These are phyloP conservation scores for Nemapogon koenigi DNA, from an alignment of 2,888 invertebrate genomes.

Conservation along the genomic window DNA sequence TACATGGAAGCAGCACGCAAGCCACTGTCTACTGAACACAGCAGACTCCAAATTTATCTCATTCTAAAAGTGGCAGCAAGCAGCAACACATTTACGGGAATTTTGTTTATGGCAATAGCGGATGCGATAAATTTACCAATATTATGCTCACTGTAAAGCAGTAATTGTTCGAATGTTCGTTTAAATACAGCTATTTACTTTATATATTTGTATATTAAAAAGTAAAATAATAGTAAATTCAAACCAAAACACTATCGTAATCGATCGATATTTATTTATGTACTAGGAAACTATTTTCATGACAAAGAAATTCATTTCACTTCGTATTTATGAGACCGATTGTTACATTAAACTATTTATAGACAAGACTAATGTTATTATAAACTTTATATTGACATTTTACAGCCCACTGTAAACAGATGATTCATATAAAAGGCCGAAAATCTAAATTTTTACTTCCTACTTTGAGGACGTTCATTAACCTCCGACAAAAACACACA, in stretches of 20 bases:
- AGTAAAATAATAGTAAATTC: slow-evolving; percentile 1
- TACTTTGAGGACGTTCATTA: neutral
- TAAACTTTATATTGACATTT: no score
- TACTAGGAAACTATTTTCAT: slow-evolving; percentile 48
- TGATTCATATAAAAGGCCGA: neutral
- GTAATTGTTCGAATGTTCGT: neutral
- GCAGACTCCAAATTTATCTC: slow-evolving; percentile 16
- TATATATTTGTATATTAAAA: no score
- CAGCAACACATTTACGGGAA: no score
- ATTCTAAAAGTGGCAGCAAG: slow-evolving; percentile 3
- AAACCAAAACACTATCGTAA: slow-evolving; percentile 33
- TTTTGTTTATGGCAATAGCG: no score
- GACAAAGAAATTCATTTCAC: slow-evolving; percentile 47
- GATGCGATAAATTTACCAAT: no score
- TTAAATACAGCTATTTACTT: no score
- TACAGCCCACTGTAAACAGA: neutral
- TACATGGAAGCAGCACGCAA: slow-evolving; percentile 41
- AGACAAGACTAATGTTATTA: neutral
- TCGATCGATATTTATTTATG: slow-evolving; percentile 56
- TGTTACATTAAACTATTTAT: neutral
- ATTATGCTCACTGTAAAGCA: neutral
- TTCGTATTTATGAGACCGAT: neutral
- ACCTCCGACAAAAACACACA: no score
- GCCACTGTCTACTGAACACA: slow-evolving; percentile 20
- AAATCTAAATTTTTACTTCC: neutral